Conservation (phyloP, 2,797 vertebrate genomes). For the Galagoides demidoff region DNA sequence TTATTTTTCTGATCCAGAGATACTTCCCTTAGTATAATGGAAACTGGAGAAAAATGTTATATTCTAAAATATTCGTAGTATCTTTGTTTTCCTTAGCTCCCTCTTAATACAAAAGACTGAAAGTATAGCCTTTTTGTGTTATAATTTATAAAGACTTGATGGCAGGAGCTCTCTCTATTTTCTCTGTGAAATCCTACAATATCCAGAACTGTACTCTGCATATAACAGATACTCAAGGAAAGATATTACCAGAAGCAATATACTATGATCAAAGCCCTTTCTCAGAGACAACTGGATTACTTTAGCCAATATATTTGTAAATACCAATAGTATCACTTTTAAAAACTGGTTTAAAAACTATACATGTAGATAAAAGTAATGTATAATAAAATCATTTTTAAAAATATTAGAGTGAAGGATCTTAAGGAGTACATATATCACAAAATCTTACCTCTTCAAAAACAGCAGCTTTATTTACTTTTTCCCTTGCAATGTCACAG, state of each 20-base stretch:
- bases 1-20: background rate
- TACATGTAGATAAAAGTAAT: background rate
- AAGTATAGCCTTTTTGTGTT: background rate
- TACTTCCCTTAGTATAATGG: background rate
- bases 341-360: slow-evolving; percentile 50
- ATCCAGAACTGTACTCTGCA: background rate
- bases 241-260: background rate
- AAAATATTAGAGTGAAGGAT: background rate
- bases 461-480: slow-evolving; percentile 99
- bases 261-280: background rate
- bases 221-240: background rate
- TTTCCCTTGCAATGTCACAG: slow-evolving; percentile 98
- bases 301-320: background rate
- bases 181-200: background rate
- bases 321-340: background rate
- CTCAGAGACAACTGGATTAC: background rate
- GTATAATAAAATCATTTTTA: background rate
- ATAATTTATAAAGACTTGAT: background rate
- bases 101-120: background rate
- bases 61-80: slow-evolving; percentile 18
- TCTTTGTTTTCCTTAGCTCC: slow-evolving; percentile 23
- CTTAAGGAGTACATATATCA: slow-evolving; percentile 17
- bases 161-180: background rate
- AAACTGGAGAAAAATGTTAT: slow-evolving; percentile 24
- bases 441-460: slow-evolving; percentile 95